phyloP scores from a whole-genome alignment of 2,113 vertebrate genomes.

The Nerophis ophidion region DNA sequence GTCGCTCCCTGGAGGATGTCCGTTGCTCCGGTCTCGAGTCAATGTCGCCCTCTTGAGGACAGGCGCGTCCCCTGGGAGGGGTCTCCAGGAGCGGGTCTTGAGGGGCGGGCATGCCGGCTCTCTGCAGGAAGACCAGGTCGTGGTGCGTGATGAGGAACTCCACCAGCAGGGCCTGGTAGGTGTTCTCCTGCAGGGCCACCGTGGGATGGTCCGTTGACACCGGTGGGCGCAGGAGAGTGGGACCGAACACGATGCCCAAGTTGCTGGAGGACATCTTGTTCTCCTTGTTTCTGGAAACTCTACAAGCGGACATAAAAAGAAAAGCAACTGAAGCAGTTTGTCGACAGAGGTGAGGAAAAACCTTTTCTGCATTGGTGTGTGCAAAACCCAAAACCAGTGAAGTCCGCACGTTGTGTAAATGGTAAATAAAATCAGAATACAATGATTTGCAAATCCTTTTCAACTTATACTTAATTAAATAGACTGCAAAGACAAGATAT shows the following conservation, averaged over 20 bases:
- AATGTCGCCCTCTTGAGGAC: conserved; percentile 26
- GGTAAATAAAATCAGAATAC: no score
- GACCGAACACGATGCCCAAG: conserved; percentile 90
- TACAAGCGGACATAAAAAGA: conserved; percentile 38
- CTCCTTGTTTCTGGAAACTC: conserved; percentile 79
- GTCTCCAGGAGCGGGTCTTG: conserved; percentile 51
- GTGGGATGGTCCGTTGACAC: conserved; percentile 67
- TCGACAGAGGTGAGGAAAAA: no score
- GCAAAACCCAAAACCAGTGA: no score
- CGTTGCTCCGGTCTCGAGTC: conserved; percentile 19
- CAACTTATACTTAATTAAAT: no score
- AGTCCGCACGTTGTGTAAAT: no score
- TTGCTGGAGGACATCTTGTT: conserved; percentile 93
- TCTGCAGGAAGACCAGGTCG: conserved; percentile 70
- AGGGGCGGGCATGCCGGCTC: conserved; percentile 42
- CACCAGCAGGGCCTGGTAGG: conserved; percentile 80
- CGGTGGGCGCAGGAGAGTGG: conserved; percentile 79
- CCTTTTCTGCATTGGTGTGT: no score
- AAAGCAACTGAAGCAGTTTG: no score
- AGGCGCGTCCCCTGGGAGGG: conserved; percentile 37
- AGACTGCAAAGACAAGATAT: no score
- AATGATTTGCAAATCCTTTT: no score
- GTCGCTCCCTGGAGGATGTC: conserved; percentile 53
- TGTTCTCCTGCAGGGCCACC: conserved; percentile 79
- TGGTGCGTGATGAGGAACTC: conserved; percentile 85